Conservation (phyloP, 2,888 invertebrate species). For the Theretra japonica region DNA sequence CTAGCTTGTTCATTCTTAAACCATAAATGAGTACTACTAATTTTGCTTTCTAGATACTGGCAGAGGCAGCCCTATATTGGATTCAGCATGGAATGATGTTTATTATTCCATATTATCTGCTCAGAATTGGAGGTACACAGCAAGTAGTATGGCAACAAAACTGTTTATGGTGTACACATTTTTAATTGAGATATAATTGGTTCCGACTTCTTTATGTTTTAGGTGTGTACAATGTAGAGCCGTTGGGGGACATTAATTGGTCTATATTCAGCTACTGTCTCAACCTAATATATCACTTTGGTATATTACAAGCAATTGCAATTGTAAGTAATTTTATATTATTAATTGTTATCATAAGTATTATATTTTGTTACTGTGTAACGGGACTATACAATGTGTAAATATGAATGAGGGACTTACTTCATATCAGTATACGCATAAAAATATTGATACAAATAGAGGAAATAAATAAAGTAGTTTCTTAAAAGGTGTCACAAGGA, state of each 20-base stretch:
- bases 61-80: constrained; percentile 97
- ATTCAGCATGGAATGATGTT: constrained; percentile 98
- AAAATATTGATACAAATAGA: not conserved
- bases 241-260: constrained; percentile 91
- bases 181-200: constrained; percentile 27
- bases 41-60: constrained; percentile 88
- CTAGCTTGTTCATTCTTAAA: not conserved
- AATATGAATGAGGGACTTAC: too few species aligned
- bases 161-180: constrained; percentile 4
- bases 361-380: constrained; percentile 16
- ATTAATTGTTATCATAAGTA: not conserved
- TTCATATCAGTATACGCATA: too few species aligned
- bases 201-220: constrained; percentile 54
- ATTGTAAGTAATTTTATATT: constrained; percentile 77
- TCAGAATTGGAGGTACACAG: constrained; percentile 92
- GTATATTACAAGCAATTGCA: constrained; percentile 88
- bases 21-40: not conserved
- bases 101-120: constrained; percentile 96
- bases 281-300: constrained; percentile 93
- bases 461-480: too few species aligned
- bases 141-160: not conserved
- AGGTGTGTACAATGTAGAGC: constrained; percentile 94
- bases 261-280: constrained; percentile 90
- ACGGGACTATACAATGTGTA: not conserved
- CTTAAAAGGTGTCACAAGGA: too few species aligned